Conservation (phyloP, 2,113 vertebrate genomes). For the Uropsilus gracilis region DNA sequence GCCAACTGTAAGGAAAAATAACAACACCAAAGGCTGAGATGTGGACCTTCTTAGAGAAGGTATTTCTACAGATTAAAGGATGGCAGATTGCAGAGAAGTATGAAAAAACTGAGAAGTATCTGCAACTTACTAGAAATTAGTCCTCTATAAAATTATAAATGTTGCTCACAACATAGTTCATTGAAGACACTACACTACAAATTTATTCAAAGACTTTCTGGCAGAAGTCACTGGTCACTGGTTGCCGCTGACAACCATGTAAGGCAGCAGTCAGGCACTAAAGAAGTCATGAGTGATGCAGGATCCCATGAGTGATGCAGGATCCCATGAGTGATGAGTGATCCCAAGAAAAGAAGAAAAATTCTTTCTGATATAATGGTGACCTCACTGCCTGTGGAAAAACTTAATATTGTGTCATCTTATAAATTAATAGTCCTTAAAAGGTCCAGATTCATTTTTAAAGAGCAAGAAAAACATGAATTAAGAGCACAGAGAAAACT, state of each 20-base stretch:
- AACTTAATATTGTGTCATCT: background rate
- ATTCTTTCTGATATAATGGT: background rate
- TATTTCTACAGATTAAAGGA: rapidly evolving
- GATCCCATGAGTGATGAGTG: background rate
- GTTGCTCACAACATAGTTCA: background rate
- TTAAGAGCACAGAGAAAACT: background rate
- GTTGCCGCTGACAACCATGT: background rate
- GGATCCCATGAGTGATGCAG: background rate
- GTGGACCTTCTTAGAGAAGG: background rate
- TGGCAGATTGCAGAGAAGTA: background rate
- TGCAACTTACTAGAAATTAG: background rate
- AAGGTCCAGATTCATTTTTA: background rate
- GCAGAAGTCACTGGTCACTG: background rate
- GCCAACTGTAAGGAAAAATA: background rate
- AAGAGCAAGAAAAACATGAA: background rate
- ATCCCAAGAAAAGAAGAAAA: background rate
- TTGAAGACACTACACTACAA: too few relatives aligned
- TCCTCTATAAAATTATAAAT: background rate
- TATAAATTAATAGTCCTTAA: background rate
- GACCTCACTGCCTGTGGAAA: background rate
- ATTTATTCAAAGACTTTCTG: background rate
- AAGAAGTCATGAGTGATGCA: background rate
- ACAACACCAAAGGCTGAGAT: background rate
- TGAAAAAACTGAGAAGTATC: background rate
- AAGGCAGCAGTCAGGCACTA: background rate